Evolutionary conservation across 2,797 vertebrate genomes (phyloP), one percentile per base, ranked within the genome.

Genomic region (Peromyscus eremicus): DNA sequence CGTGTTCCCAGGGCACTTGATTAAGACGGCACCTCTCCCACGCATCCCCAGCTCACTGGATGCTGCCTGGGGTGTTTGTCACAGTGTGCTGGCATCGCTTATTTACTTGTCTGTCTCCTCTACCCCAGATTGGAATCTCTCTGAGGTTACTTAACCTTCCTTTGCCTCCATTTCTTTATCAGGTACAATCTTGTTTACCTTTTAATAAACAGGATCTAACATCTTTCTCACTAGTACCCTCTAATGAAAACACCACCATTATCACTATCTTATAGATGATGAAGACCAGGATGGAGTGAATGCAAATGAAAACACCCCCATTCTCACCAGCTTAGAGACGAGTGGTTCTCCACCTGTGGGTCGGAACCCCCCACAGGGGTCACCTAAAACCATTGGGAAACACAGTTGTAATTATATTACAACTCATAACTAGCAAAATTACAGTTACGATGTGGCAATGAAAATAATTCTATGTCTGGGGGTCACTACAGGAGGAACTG

Each of bases 151-250:
- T 60, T 90, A 52, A 89, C 29, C 1, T 95, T 52, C 70, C 66
- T 89, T 43, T 87, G 80, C 85, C 92, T 97, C 89, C 27, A 52
- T 88, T 96, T 89, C 49, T 75, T 96, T 94, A 93, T 92, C 95
- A 92, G 68, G 52, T 64, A 62, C 49, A 79, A 79, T 96, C 93
- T 91, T 76, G 9, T 73, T 90, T 49, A 91, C 76, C 86, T 95
- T 97, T 92, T 97, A 94, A 96, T 97, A 94, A 77, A 43, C 55
- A 94, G 49, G 43, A 68, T 79, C 85, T 71, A 70, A 32, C 62
- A 77, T 62, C 37, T 89, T 60, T 92, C 82, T 71, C 64, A 91
- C 40, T 14, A 23, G 79, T 73, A 75, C 66, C 82, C 77, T 87
- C 23, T 62, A 71, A 94, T 92, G 70, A n/a, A 68, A 82, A 62